Conservation (phyloP, 1,140 invertebrate species). For the Drosophila pseudoananassae region DNA sequence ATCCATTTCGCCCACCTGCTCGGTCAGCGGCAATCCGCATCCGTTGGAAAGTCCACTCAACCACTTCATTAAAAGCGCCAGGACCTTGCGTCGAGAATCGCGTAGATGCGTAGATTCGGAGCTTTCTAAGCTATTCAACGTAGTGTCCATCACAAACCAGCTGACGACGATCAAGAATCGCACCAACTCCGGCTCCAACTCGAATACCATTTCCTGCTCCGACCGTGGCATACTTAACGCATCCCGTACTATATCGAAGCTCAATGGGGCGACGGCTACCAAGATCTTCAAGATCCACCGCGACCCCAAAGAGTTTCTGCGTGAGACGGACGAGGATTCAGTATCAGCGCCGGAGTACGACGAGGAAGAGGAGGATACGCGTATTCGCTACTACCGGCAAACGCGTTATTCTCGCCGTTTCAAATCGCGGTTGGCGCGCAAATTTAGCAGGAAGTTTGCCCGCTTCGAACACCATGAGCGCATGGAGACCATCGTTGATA, state of each 20-base stretch:
- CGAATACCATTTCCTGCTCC: constrained; percentile 17
- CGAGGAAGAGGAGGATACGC: constrained; percentile 74
- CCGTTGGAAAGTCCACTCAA: constrained; percentile 66
- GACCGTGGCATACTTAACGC: constrained; percentile 72
- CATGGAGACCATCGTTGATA: constrained; percentile 80
- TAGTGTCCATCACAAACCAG: constrained; percentile 76
- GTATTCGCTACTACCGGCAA: constrained; percentile 64
- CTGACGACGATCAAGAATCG: constrained; percentile 63
- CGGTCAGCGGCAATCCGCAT: constrained; percentile 43
- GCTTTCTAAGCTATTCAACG: constrained; percentile 77
- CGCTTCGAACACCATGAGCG: constrained; percentile 77
- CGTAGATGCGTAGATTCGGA: constrained; percentile 72
- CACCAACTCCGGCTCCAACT: constrained; percentile 42
- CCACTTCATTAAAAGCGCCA: constrained; percentile 79
- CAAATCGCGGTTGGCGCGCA: constrained; percentile 56
- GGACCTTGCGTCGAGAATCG: constrained; percentile 76
- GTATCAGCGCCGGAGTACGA: constrained; percentile 81
- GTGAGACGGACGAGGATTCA: constrained; percentile 79
- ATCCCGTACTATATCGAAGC: constrained; percentile 76
- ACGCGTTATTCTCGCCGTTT: constrained; percentile 50
- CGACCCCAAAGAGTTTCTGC: constrained; percentile 75
- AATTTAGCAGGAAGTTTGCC: constrained; percentile 71
- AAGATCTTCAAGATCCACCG: constrained; percentile 81
- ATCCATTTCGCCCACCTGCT: constrained; percentile 66
- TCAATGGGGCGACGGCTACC: constrained; percentile 57